phyloP scores from a whole-genome alignment of 2,113 vertebrate species.

The Ptychochromis oligacanthus region DNA sequence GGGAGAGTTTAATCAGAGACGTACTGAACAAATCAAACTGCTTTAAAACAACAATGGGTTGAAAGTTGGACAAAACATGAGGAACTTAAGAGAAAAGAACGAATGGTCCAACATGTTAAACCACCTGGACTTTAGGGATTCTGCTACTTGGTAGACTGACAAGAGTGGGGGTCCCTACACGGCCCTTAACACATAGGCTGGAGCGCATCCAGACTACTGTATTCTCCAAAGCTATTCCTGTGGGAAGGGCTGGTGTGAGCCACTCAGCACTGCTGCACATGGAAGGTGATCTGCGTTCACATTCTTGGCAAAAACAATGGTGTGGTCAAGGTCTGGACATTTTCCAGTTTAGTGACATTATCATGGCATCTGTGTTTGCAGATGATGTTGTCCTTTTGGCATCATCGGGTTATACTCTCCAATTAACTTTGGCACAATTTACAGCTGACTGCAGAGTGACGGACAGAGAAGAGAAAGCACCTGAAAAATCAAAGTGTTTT shows the following conservation, averaged over 20 bases:
- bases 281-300: slow-evolving; percentile 1
- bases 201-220: slow-evolving; percentile 23
- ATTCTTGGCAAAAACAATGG: slow-evolving; percentile 48
- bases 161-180: slow-evolving; percentile 8
- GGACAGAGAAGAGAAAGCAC: neutral
- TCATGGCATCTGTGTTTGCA: slow-evolving; percentile 38
- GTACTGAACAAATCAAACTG: neutral
- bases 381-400: slow-evolving; percentile 48
- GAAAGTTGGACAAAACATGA: neutral
- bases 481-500: neutral
- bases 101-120: neutral
- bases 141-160: slow-evolving; percentile 4
- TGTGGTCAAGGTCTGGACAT: slow-evolving; percentile 41
- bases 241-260: slow-evolving; percentile 3
- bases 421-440: slow-evolving; percentile 7
- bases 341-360: slow-evolving; percentile 55
- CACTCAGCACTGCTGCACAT: neutral
- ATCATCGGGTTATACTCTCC: slow-evolving; percentile 6
- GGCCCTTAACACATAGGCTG: slow-evolving; percentile 34
- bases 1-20: neutral
- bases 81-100: neutral
- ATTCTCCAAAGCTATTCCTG: slow-evolving; percentile 29
- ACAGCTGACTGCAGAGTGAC: slow-evolving; percentile 8
- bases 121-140: neutral
- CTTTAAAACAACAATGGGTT: neutral